Conservation (phyloP, 2,113 vertebrate genomes). For the Opisthocomus hoazin region DNA sequence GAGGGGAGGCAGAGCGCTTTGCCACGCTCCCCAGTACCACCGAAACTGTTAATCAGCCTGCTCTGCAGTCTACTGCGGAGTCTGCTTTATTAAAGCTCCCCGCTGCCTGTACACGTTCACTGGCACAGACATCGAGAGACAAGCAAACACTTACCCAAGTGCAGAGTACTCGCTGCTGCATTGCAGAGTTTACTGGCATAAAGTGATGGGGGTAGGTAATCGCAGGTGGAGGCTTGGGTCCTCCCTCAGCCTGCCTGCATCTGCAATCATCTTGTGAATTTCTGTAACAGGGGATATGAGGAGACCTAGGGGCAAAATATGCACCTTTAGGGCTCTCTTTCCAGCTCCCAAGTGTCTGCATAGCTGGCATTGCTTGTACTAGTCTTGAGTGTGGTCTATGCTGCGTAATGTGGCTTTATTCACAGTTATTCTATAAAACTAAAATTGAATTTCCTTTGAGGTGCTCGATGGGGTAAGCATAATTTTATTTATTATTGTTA, state of each 20-base stretch:
- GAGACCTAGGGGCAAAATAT: neutral
- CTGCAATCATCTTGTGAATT: neutral
- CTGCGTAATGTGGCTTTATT: neutral
- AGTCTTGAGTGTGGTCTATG: neutral
- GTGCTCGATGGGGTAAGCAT: neutral
- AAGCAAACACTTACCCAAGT: conserved; percentile 42
- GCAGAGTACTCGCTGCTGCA: conserved; percentile 55
- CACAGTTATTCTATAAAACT: neutral
- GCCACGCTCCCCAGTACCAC: neutral
- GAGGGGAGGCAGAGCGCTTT: neutral
- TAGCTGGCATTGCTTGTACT: neutral
- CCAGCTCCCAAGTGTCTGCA: neutral
- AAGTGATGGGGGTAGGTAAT: conserved; percentile 26
- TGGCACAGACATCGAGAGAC: conserved; percentile 43
- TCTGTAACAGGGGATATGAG: neutral
- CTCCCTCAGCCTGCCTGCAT: neutral
- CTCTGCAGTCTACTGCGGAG: conserved; percentile 60
- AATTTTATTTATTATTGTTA: conserved; percentile 5
- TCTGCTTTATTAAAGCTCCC: conserved; percentile 65
- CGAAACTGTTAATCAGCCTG: conserved; percentile 32
- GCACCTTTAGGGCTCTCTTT: neutral
- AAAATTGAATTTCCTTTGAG: conserved; percentile 4
- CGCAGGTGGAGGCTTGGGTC: conserved; percentile 10
- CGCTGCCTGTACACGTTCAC: conserved; percentile 58
- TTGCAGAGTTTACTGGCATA: conserved; percentile 60